Conservation (phyloP, 2,888 invertebrate species). For the Malachius bipustulatus region DNA sequence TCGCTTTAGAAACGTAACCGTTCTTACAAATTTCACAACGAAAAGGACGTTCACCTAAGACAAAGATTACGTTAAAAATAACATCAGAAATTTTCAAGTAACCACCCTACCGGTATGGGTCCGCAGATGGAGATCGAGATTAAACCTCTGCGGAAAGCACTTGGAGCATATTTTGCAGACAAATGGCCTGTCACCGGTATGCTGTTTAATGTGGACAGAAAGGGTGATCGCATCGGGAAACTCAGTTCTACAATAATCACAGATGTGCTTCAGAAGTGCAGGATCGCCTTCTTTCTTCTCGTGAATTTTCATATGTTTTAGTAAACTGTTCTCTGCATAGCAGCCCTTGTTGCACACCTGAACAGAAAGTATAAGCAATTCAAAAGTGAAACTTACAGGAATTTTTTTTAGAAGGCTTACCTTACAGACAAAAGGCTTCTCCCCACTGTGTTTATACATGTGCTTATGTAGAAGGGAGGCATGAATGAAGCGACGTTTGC, state of each 20-base stretch:
- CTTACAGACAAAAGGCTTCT: constrained; percentile 39
- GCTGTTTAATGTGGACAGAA: constrained; percentile 37
- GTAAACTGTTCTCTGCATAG: constrained; percentile 36
- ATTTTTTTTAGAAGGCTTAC: too few relatives aligned
- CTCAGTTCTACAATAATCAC: constrained; percentile 38
- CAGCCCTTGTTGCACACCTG: constrained; percentile 36
- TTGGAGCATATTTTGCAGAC: constrained; percentile 37
- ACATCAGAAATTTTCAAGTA: background rate
- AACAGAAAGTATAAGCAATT: too few relatives aligned
- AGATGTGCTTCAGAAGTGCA: constrained; percentile 35
- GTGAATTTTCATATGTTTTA: constrained; percentile 39
- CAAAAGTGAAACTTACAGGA: too few relatives aligned
- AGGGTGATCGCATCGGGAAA: constrained; percentile 33
- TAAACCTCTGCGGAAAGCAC: constrained; percentile 37
- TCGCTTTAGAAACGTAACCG: constrained; percentile 37
- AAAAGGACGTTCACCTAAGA: constrained; percentile 35
- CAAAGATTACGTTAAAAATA: constrained; percentile 9
- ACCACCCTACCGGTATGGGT: constrained; percentile 34
- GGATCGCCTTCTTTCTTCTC: constrained; percentile 38
- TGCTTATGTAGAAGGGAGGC: constrained; percentile 37
- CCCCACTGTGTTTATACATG: constrained; percentile 37
- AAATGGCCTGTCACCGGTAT: constrained; percentile 36
- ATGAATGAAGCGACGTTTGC: constrained; percentile 39
- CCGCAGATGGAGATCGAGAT: constrained; percentile 35
- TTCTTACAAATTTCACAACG: constrained; percentile 37